Evolutionary conservation across 2,797 vertebrate genomes (phyloP).

Genomic region (Urosaurus nigricauda): DNA sequence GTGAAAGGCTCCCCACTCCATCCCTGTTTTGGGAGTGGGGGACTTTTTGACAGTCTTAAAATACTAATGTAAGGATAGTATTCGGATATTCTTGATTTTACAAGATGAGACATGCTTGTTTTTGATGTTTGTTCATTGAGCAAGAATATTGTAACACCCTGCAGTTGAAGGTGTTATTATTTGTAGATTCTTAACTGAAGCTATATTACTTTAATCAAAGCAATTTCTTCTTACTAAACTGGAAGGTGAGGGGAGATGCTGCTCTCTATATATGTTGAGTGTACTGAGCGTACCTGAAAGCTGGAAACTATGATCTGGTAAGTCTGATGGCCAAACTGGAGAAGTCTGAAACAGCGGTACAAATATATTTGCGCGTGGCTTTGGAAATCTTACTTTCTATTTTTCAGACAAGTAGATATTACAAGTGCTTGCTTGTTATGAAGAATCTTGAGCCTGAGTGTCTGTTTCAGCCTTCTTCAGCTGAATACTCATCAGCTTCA

Average conservation of each 20-base stretch:
- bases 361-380: neutral
- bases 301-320: neutral
- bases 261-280: neutral
- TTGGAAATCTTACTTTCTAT: neutral
- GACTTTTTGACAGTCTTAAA: too few relatives aligned
- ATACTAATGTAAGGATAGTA: too few relatives aligned
- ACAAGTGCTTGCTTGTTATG: neutral
- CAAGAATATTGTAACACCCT: neutral
- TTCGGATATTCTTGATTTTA: neutral
- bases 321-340: neutral
- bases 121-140: neutral
- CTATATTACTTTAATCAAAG: neutral
- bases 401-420: neutral
- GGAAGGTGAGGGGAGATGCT: too few relatives aligned
- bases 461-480: neutral
- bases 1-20: too few relatives aligned
- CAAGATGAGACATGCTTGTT: neutral
- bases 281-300: neutral
- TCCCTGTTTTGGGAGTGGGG: too few relatives aligned
- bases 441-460: neutral
- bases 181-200: neutral
- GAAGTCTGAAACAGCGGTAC: too few relatives aligned
- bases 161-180: neutral
- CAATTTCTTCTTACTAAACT: neutral
- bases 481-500: neutral